These are phyloP conservation scores for Zapornia atra DNA, from an alignment of 2,113 vertebrate genomes.

Conservation along the genomic window DNA sequence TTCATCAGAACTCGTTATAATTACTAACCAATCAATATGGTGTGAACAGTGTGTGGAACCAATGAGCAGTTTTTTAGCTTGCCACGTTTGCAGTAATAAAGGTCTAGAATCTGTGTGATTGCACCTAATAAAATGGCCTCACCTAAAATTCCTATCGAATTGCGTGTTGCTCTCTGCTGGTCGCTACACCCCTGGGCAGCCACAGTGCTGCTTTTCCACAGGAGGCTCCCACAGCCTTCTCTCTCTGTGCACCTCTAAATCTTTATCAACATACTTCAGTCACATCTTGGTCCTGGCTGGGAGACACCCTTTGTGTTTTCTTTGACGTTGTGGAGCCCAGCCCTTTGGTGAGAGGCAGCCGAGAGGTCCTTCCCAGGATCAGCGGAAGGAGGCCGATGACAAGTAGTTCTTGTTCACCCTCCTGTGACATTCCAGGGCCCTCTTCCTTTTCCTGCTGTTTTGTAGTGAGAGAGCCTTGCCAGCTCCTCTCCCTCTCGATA, in stretches of 20 bases:
- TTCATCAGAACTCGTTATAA: too few species aligned
- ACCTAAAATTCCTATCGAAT: too few species aligned
- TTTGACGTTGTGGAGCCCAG: not conserved
- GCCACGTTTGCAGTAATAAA: too few species aligned
- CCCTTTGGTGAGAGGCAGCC: not conserved
- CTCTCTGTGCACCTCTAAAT: not conserved
- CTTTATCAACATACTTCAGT: not conserved
- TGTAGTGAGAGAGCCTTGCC: not conserved
- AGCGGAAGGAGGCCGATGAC: conserved; percentile 3
- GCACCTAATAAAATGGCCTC: too few species aligned
- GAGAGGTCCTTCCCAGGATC: conserved; percentile 27
- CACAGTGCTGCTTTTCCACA: not conserved
- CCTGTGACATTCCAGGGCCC: conserved; percentile 11
- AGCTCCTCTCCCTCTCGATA: not conserved
- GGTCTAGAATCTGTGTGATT: too few species aligned
- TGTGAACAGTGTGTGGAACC: too few species aligned
- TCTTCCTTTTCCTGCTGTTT: conserved; percentile 57
- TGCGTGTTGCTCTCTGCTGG: too few species aligned
- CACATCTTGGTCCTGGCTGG: accelerated
- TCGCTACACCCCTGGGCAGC: too few species aligned
- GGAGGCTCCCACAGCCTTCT: not conserved
- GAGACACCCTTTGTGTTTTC: not conserved
- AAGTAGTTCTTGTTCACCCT: not conserved
- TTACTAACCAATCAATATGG: too few species aligned
- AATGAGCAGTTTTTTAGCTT: too few species aligned